Evolutionary conservation across 2,113 vertebrate species (phyloP).

Genomic region (Tangachromis dhanisi): DNA sequence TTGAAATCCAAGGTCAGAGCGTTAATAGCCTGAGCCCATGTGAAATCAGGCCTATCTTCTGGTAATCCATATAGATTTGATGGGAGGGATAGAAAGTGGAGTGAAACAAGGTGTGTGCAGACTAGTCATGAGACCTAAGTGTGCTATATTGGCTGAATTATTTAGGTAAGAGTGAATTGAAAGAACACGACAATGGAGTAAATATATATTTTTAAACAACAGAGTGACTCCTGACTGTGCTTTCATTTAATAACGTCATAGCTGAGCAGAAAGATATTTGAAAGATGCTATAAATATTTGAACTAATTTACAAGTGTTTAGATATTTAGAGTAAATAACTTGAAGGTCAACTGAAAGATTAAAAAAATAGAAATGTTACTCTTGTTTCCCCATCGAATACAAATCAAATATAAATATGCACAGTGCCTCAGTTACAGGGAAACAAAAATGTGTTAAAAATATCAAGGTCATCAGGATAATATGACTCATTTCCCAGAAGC

Average conservation of each 20-base stretch:
- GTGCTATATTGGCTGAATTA: neutral
- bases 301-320: neutral
- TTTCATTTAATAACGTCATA: neutral
- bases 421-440: neutral
- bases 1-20: slow-evolving; percentile 62
- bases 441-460: neutral
- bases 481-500: neutral
- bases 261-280: neutral
- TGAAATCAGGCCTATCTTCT: slow-evolving; percentile 56
- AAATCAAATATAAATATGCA: neutral
- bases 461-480: neutral
- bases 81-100: neutral
- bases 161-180: neutral
- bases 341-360: neutral
- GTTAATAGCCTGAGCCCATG: slow-evolving; percentile 59
- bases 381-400: neutral
- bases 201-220: neutral
- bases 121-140: neutral
- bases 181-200: neutral
- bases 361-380: neutral
- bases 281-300: neutral
- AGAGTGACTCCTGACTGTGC: neutral
- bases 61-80: slow-evolving; percentile 56
- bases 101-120: neutral
- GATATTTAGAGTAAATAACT: neutral